Base-by-base conservation (phyloP, 2,113 vertebrate species). In the Sclerurus mexicanus region DNA sequence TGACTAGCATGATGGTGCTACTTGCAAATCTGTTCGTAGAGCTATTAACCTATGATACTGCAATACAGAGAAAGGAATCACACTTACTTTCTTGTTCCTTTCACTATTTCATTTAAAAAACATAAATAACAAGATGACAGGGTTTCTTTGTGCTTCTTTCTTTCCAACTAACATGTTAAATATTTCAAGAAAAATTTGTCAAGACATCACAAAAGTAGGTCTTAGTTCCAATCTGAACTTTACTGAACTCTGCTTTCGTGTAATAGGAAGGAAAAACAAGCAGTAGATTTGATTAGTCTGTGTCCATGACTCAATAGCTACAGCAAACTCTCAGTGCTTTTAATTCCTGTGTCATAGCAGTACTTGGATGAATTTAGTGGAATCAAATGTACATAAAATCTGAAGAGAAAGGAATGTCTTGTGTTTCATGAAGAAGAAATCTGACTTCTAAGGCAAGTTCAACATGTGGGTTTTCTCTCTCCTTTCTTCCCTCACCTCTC, bases 21-120 rank as follows among this genome's bases (percentile, higher is more conserved):
- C 96, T 96, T 97, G 83, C 89, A 95, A 95, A 92, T 93, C 85
- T 98, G 82, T 97, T 97, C 96, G 55, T 75, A 69, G 85, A 95
- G 72, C 96, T 96, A 96, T 98, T 97, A 97, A 97, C 96, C 97
- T 95, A 68, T 79, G 90, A 64, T 84, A 67, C 71, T 81, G 59
- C 79, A 93, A 93, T 92, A 86, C 83, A 73, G 69, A 95, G 92
- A 97, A 96, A 97, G 79, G 66, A 90, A 72, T 96, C 89, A 88
- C 96, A 82, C 78, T 94, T 89, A 62, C 11, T 90, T 63, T 62
- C 68, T 85, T 68, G 44, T 94, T 96, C 72, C 55, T 94, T 95
- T 93, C 87, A 71, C 74, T 95, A 40, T 91, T 95, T 91, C 58
- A 49, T 88, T 96, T 56, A 10, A 91, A 81, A 91, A 79, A 19